phyloP scores from a whole-genome alignment of 2,797 vertebrate genomes.

The Rhinogobio ventralis region DNA sequence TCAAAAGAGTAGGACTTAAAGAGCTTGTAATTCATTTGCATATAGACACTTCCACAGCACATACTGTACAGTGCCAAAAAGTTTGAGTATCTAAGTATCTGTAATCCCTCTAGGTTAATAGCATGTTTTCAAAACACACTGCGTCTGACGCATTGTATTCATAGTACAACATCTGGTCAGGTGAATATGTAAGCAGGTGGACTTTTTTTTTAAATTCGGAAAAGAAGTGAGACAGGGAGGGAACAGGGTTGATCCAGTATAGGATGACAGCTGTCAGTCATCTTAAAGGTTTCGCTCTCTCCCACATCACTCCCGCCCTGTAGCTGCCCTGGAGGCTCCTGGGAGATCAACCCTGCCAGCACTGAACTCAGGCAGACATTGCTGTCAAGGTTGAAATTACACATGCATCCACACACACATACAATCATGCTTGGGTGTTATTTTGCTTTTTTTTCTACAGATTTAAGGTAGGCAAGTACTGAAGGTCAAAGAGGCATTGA shows the following conservation, averaged over 20 bases:
- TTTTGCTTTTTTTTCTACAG: slow-evolving; percentile 3
- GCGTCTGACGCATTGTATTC: not conserved
- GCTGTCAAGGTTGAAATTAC: slow-evolving; percentile 43
- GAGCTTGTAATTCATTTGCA: not conserved
- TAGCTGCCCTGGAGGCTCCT: slow-evolving; percentile 47
- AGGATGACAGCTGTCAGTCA: slow-evolving; percentile 33
- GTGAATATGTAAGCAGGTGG: not conserved
- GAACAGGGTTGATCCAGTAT: not conserved
- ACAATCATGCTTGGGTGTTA: slow-evolving; percentile 21
- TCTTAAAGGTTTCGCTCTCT: slow-evolving; percentile 3
- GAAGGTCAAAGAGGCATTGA: slow-evolving; percentile 51
- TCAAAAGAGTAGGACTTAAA: not conserved
- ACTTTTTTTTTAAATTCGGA: not conserved
- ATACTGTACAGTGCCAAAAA: not conserved
- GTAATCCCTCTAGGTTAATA: slow-evolving; percentile 23
- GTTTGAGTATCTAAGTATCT: not conserved
- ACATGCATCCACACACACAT: slow-evolving; percentile 42
- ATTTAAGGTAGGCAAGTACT: slow-evolving; percentile 5
- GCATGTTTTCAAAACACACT: slow-evolving; percentile 29
- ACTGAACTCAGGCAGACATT: slow-evolving; percentile 34
- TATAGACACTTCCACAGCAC: not conserved
- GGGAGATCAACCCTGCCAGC: slow-evolving; percentile 48
- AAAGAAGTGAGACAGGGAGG: not conserved
- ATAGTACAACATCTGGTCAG: not conserved
- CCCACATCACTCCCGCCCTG: slow-evolving; percentile 24